Base-by-base conservation (phyloP, 2,113 vertebrate species). In the Corynorhinus townsendii region DNA sequence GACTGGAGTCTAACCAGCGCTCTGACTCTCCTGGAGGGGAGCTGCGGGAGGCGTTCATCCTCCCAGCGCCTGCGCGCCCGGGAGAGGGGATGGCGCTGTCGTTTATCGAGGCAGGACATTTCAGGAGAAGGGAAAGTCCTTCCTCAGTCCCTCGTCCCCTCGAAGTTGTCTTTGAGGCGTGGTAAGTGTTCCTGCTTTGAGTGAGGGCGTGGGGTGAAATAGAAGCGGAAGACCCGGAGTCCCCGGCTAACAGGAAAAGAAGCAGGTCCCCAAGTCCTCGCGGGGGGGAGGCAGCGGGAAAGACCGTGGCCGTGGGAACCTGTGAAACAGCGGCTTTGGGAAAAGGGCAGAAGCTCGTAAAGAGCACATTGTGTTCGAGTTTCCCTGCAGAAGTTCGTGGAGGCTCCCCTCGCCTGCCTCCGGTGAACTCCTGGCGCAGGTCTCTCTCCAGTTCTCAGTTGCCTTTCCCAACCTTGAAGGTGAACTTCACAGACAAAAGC, bases 401-500 rank as follows among this genome's bases (percentile, higher is more conserved):
- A 35, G 22, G 68, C 3, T 0, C 43, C 11, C 16, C 40, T 3
- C n/a, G 15, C 49, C 56, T 1, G 9, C 47, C 5, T 17, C 33
- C 64, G 2, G 1, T 3, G 79, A 47, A 62, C 35, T 30, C 35
- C 83, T 8, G 35, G 81, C 40, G 14, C 14, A 26, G 96, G 93
- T 89, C 92, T 95, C 97, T 97, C 86, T 82, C 52, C 30, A 47
- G 45, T 24, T 64, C 49, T 30, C 35, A 33, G 26, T 19, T 7
- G 35, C 19, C 96, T 91, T 84, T 86, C 81, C 96, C 97, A 99
- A 99, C 98, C 99, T 99, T 99, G 99, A 99, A 98, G 98, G 98
- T 99, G 99, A 99, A 99, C 99, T 99, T 99, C 98, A 98, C 76
- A 97, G 93, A 97, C 97, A 98, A 98, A 98, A 98, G 98, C 98